Base-by-base conservation (phyloP, 1,140 invertebrate genomes). In the Drepana arcuata region DNA sequence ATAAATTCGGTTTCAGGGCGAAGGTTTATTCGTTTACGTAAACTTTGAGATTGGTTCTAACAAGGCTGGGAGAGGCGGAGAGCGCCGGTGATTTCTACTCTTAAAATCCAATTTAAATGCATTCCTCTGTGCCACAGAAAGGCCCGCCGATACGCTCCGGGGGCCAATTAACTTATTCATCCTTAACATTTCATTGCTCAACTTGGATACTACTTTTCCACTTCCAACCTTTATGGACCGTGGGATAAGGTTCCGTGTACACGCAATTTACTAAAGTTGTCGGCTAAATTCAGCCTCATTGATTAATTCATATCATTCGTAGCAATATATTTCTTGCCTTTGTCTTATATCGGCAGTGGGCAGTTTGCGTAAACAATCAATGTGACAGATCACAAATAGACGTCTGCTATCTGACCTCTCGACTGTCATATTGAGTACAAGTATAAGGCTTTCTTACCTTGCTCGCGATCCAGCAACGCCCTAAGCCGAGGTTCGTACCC, bases 61-160 rank as follows among this genome's bases (percentile, higher is more conserved):
- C 72, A 77, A 81, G 73, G 66, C 68, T 62, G 42, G 53, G 58
- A 66, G 64, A 72, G 69, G 62, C 59, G 62, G 64, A 62, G 64
- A 52, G 40, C 62, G 67, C 56, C 66, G 62, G 73, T 75, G 73
- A 81, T 81, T 81, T 78, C 73, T 77, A 74, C 71, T 78, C 77
- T 80, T 80, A 80, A 80, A 79, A 80, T 77, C 75, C 75, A 80
- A 80, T 80, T 80, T 80, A 80, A 80, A 80, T 80, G 75, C 75
- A 80, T 81, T 81, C 73, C 77, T 77, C 74, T 79, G 77, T 73
- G 70, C 64, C 77, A 63, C 77, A 77, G 68, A 68, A 71, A 62
- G 60, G 62, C 54, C 51, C 69, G 65, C 57, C 72, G 72, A 81
- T 81, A 78, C 77, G 70, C 77, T 69, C 72, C 53, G 38, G 74